Percentiles rank a stretch among this genome's conserved stretches.
Evolutionary conservation across 2,113 vertebrate genomes (phyloP).

Genomic region (Leucopsar rothschildi): DNA sequence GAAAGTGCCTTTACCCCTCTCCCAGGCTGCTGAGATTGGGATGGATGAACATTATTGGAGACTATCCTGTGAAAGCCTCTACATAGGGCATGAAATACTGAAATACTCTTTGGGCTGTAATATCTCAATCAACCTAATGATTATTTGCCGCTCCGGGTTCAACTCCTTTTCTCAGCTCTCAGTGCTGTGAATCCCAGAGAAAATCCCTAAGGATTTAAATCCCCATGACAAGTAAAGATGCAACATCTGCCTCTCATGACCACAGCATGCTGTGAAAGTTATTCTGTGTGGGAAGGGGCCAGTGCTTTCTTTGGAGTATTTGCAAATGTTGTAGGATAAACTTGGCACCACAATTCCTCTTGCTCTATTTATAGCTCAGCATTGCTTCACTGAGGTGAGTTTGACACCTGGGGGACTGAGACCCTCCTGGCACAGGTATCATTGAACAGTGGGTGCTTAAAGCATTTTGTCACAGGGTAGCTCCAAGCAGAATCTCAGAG

Average conservation of each 20-base stretch:
- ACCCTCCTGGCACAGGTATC: neutral
- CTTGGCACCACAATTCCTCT: neutral
- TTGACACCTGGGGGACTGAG: neutral
- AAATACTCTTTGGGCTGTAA: neutral
- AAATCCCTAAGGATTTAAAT: neutral
- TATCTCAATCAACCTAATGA: neutral
- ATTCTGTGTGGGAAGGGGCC: neutral
- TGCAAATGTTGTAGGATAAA: neutral
- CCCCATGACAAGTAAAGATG: neutral
- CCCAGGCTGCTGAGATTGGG: neutral
- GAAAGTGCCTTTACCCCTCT: neutral
- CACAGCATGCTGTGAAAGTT: neutral
- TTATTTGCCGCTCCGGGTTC: neutral
- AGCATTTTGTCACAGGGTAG: neutral
- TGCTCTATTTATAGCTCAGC: neutral
- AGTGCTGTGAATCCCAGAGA: neutral
- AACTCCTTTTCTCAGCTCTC: neutral
- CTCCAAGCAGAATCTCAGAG: neutral
- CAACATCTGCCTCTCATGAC: neutral
- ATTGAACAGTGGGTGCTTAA: neutral
- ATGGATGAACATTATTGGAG: neutral
- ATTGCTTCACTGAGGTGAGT: neutral
- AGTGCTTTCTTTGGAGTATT: neutral
- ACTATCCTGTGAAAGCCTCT: neutral
- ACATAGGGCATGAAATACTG: neutral